Evolutionary conservation across 2,113 vertebrate genomes (phyloP), one percentile per base, ranked within the genome.

Genomic region (Callipepla squamata): DNA sequence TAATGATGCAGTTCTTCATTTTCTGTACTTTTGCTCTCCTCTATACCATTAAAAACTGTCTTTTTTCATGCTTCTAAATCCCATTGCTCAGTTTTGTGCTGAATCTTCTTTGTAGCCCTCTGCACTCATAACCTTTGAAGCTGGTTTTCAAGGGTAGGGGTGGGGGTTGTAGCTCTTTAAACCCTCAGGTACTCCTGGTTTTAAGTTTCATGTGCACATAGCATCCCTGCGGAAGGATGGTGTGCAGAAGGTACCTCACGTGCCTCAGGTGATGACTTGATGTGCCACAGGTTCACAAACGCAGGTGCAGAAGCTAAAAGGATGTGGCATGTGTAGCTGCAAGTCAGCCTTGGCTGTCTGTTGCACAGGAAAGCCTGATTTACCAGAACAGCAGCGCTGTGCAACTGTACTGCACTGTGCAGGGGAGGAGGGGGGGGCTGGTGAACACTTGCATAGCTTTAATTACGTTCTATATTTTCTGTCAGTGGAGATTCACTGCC

Each of bases 271-370:
- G 38, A 9, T 65, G 85, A 25, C 57, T 91, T 86, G 6, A 0
- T 14, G 25, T 86, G 69, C 73, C 58, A 38, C 23, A 68, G 74
- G 61, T 66, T 94, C 62, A 38, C 34, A 40, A 26, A 53, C 58
- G 7, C 0, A 0, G 48, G 28, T 4, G 8, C 70, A 76, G 75
- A 48, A 89, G 80, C 76, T 90, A 59, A 91, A 19, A 87, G 79
- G 34, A 65, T 79, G 51, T 94, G 90, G 67, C 74, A n/a, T 58
- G 30, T 65, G 45, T 84, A 84, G 70, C 84, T 89, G 79, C 70
- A 45, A 80, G 90, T 74, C 58, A 80, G 0, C 74, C 38, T 69
- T 68, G 68, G 30, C 62, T 90, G 59, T 21, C 25, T 84, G 85
- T 67, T 55, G 67, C 6, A 2, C 36, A 25, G 48, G 80, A 50